phyloP scores from a whole-genome alignment of 2,797 vertebrate genomes.

The Scleropages formosus region DNA sequence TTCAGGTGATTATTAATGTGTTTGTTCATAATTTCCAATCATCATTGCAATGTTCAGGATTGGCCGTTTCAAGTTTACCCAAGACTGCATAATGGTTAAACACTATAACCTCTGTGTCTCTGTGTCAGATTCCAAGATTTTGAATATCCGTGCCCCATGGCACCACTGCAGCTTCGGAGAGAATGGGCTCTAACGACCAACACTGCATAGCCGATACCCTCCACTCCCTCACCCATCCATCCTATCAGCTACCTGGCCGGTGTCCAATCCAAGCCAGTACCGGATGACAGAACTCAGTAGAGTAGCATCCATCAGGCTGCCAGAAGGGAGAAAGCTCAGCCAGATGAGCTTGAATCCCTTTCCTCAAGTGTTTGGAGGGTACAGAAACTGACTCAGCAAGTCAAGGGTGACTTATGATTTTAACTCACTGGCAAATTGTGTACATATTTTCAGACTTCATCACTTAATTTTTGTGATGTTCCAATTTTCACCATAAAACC shows the following conservation, averaged over 20 bases:
- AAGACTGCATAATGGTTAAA: no score
- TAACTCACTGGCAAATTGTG: no score
- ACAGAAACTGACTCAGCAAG: background rate
- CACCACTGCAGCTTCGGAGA: no score
- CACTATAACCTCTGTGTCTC: no score
- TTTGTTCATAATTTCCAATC: no score
- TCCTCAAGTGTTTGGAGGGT: constrained; percentile 31
- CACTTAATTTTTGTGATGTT: background rate
- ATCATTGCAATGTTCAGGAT: no score
- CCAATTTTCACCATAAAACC: no score
- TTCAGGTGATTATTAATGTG: no score
- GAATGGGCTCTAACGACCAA: no score
- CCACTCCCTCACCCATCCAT: constrained; percentile 42
- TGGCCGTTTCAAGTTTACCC: no score
- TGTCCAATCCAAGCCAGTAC: constrained; percentile 50
- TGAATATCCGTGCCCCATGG: no score
- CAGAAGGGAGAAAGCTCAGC: constrained; percentile 44
- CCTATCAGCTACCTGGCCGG: constrained; percentile 64
- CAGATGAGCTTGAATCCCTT: constrained; percentile 60
- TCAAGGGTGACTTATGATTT: background rate
- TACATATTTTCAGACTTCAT: background rate
- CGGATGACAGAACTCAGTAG: constrained; percentile 63
- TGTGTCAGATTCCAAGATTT: no score
- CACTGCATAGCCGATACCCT: constrained; percentile 4
- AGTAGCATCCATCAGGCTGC: constrained; percentile 53